Evolutionary conservation across 2,113 vertebrate genomes (phyloP).

Genomic region (Neolamprologus ventralis): DNA sequence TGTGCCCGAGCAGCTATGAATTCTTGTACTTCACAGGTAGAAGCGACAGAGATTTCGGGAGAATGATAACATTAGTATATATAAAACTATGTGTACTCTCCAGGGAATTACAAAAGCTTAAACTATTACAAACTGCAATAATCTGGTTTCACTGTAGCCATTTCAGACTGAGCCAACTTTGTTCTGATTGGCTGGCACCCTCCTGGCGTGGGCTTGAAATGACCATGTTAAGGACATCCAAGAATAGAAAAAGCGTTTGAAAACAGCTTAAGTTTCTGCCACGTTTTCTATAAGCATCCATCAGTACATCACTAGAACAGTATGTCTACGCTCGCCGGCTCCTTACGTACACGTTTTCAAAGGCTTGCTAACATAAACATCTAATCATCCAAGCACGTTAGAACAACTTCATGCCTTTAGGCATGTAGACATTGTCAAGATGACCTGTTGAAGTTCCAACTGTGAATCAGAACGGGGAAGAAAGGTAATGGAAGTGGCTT

Average conservation of each 20-base stretch:
- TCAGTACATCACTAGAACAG: background rate
- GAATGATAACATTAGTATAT: background rate
- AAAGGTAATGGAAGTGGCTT: background rate
- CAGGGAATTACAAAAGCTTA: background rate
- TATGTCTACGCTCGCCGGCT: rapidly evolving
- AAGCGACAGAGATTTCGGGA: background rate
- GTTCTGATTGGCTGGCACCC: background rate
- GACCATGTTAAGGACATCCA: background rate
- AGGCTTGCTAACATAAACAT: background rate
- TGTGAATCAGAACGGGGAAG: rapidly evolving
- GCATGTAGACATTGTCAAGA: background rate
- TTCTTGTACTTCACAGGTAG: background rate
- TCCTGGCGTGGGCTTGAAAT: background rate
- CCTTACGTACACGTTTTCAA: rapidly evolving
- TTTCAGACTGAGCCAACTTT: background rate
- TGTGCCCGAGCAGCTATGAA: background rate
- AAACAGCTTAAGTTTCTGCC: rapidly evolving
- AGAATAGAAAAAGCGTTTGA: background rate
- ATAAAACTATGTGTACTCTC: background rate
- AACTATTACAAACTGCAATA: background rate
- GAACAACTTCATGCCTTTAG: background rate
- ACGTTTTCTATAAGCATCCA: rapidly evolving
- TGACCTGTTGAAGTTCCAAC: background rate
- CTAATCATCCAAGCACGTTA: background rate
- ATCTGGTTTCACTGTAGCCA: background rate